Base-by-base conservation (phyloP, 2,113 vertebrate species). In the Pelobates fuscus region DNA sequence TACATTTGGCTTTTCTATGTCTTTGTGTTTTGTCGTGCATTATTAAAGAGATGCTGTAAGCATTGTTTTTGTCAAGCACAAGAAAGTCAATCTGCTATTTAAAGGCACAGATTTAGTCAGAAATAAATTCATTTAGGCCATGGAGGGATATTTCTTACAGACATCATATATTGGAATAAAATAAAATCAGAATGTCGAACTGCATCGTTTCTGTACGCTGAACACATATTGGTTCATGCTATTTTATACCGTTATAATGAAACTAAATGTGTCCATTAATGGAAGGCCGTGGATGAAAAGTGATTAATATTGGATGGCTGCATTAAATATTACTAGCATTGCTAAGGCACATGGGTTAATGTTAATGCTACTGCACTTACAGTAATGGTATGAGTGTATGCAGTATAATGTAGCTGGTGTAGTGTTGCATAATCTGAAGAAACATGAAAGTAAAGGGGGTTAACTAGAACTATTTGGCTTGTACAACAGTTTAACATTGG, bases 1-100 rank as follows among this genome's bases (percentile, higher is more conserved):
- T 49, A 71, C 57, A 71, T 30, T 46, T 71, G 58, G 46, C 41
- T 61, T 62, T n/a, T 27, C 12, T 49, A 52, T 70, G 57, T 49
- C 25, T 71, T 10, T 27, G 25, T 25, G 61, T 4, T 8, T 24
- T 46, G 69, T 21, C 41, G 46, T 71, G 58, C 69, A 71, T 71
- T 61, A 71, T 71, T 71, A 27, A 71, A 49, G 37, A 71, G 58
- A n/a, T 5, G 58, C 69, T 49, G 41, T 41, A 44, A 71, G 41
- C 41, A 44, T 21, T 60, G 58, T 61, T 61, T 71, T 71, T 71
- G 37, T 29, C 59, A 49, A 26, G 21, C 55, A 26, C 43, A 70
- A 44, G 41, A 23, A 49, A 29, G 57, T 29, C 57, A 60, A 27
- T 61, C 69, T 27, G 57, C 41, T 49, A 71, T 49, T 61, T 71